Base-by-base conservation (phyloP, 2,888 invertebrate species). In the Drosophila tanythrix region DNA sequence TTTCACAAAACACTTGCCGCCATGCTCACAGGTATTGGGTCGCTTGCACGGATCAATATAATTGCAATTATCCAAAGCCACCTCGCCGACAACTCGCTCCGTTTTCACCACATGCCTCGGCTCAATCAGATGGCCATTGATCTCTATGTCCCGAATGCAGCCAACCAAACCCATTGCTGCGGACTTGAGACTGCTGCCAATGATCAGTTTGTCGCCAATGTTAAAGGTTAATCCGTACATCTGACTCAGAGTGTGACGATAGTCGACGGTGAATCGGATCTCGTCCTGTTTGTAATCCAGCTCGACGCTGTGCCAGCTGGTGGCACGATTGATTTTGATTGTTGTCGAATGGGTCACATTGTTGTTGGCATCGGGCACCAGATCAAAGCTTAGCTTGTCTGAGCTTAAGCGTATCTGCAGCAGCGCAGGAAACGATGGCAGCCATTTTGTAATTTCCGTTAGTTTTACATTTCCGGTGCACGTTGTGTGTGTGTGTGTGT, bases 11-110 rank as follows among this genome's bases (percentile, higher is more conserved):
- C 98, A 99, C 86, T 96, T 96, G 0, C 98, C 98, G 2, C 96
- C 97, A 91, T 99, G 98, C 89, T 98, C 98, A 90, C 98, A 98
- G 52, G 97, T 97, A 87, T 98, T 97, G 0, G 98, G 98, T 74
- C 97, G 94, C 43, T 96, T 96, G 90, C 98, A 98, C 0, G 98
- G 97, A 93, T 98, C 97, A 2, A 98, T 96, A 90, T 98, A 97
- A 90, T 97, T 95, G 91, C 98, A 98, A 90, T 98, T 97, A 89
- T 98, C 98, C 74, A 98, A 94, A 0, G 98, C 97, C 15, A 98
- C 97, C 93, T 97, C 97, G 5, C 98, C 98, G 0, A 97, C 96
- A 1, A 97, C 96, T 76, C 97, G 94, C 86, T 97, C 96, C 6
- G 97, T 97, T 92, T 97, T 96, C 77, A 97, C 95, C 59, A 98